Evolutionary conservation across 2,113 vertebrate species (phyloP), one percentile per base, ranked within the genome.

Genomic region (Empidonax traillii): DNA sequence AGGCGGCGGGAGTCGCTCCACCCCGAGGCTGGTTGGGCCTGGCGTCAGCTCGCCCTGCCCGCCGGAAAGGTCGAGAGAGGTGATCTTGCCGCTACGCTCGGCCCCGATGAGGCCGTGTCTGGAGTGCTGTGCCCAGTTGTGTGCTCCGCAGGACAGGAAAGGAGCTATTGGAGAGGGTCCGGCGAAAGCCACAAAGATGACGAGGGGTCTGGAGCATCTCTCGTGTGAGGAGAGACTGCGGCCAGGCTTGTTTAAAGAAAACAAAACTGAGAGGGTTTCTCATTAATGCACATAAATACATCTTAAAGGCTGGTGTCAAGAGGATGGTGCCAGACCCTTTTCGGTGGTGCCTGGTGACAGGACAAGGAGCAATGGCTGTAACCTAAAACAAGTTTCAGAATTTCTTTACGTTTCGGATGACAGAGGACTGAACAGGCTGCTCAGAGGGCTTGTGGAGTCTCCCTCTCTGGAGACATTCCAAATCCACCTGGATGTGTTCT

Each of bases 31-130:
- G 21, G 7, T 2, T 33, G 5, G 74, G 56, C 37, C 37, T 18
- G 58, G n/a, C 14, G 9, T 14, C 3, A 17, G 25, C 4, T 10
- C 0, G 1, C 5, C 10, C 35, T 4, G 0, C 19, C 7, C 30
- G 51, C 35, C 22, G 12, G 3, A 31, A 14, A 56, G 43, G 58
- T 14, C 31, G 10, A 6, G 44, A 18, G 27, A 37, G 14, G 31
- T 4, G 21, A 1, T 31, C 5, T 3, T 49, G 16, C 10, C 10
- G 6, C 2, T 35, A 17, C 56, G 0, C 4, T 43, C 9, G 31
- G 43, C 43, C 14, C 9, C 27, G 4, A 9, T 18, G 44, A 51
- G 31, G 43, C 5, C 9, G 0, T 3, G 6, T 53, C 18, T 66
- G 18, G 14, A 44, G 14, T 10, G 27, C 14, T 59, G 4, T 66